These are phyloP conservation scores for Sylvia atricapilla DNA, from an alignment of 2,113 vertebrate species.

Conservation along the genomic window DNA sequence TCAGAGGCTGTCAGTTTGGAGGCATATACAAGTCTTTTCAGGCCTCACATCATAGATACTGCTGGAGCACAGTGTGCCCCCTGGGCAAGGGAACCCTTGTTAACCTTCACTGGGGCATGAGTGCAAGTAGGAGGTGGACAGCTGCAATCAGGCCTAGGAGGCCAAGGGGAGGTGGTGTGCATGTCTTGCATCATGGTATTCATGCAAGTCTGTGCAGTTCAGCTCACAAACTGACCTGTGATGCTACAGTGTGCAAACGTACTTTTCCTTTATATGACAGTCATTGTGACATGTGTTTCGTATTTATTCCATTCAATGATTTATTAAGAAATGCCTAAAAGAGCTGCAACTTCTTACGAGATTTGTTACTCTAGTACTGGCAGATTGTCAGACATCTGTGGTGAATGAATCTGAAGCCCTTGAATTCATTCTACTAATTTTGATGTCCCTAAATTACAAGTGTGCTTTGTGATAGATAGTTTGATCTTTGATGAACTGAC, in stretches of 20 bases:
- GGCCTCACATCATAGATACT: background rate
- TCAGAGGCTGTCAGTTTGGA: rapidly evolving
- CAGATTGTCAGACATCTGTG: background rate
- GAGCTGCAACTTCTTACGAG: background rate
- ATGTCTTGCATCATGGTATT: background rate
- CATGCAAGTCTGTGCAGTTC: rapidly evolving
- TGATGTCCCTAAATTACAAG: background rate
- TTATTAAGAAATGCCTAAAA: background rate
- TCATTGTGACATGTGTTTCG: background rate
- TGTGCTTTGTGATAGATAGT: background rate
- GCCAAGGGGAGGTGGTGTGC: rapidly evolving
- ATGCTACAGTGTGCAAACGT: background rate
- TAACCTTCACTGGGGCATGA: background rate
- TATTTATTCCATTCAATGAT: background rate
- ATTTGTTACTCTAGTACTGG: background rate
- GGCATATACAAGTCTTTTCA: background rate
- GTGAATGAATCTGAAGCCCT: background rate
- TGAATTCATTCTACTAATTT: background rate
- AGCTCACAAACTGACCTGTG: background rate
- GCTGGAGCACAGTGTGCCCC: background rate
- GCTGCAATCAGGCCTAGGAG: background rate
- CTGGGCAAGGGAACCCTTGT: rapidly evolving
- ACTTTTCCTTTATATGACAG: background rate
- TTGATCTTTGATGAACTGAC: background rate
- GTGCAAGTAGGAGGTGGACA: background rate